These are phyloP conservation scores for Drosophila carrolli DNA, from an alignment of 1,140 invertebrate species.

Conservation along the genomic window DNA sequence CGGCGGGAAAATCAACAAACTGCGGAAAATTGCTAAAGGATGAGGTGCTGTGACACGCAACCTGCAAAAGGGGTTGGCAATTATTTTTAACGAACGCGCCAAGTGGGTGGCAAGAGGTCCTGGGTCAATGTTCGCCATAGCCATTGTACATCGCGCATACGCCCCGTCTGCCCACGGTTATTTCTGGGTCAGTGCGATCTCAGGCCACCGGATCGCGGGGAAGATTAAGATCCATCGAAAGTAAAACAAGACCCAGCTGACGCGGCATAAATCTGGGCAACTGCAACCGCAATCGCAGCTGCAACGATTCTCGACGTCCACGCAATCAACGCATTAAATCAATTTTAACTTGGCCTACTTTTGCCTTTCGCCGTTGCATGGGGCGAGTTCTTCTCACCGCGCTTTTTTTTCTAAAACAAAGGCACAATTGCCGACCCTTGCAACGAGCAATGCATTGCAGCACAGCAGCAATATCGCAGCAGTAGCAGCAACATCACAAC, in stretches of 20 bases:
- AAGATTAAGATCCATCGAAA: conserved; percentile 63
- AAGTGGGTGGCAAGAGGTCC: conserved; percentile 12
- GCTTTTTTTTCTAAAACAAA: conserved; percentile 30
- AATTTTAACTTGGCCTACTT: conserved; percentile 84
- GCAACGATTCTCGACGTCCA: conserved; percentile 37
- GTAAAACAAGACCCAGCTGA: conserved; percentile 55
- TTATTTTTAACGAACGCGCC: conserved; percentile 71
- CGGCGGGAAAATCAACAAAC: conserved; percentile 27
- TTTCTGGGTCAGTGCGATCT: conserved; percentile 43
- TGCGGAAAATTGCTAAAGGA: conserved; percentile 25
- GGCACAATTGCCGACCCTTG: conserved; percentile 48
- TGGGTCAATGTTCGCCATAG: conserved; percentile 60
- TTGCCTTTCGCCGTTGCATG: conserved; percentile 33
- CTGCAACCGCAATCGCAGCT: conserved; percentile 20
- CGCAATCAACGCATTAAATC: conserved; percentile 79
- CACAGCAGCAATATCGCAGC: conserved; percentile 23
- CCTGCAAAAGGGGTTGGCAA: conserved; percentile 48
- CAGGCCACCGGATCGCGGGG: conserved; percentile 21
- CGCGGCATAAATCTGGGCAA: conserved; percentile 52
- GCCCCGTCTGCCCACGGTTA: conserved; percentile 9
- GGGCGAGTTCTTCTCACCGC: conserved; percentile 28
- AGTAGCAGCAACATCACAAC: conserved; percentile 9
- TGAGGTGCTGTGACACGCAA: conserved; percentile 16
- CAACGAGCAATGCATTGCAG: conserved; percentile 23
- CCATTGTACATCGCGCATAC: conserved; percentile 52